phyloP scores from a whole-genome alignment of 1,140 invertebrate genomes.

The Calliphora vicina region DNA sequence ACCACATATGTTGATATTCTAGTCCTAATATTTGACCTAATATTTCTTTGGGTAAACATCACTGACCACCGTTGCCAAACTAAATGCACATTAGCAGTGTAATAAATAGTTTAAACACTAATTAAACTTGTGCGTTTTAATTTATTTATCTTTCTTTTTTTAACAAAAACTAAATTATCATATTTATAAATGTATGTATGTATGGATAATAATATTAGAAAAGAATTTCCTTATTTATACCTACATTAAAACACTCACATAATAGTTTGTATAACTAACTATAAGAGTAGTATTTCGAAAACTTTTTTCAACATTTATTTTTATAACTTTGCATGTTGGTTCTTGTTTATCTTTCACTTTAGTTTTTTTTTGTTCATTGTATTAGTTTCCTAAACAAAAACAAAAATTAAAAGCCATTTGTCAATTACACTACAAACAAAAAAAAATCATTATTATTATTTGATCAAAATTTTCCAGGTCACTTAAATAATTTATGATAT shows the following conservation, averaged over 20 bases:
- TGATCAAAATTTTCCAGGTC: background rate
- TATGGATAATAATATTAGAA: too few species aligned
- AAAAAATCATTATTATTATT: background rate
- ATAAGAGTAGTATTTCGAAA: too few species aligned
- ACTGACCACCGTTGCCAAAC: background rate
- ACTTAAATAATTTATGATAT: background rate
- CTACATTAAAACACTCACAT: background rate
- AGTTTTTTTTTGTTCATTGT: background rate
- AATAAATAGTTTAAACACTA: background rate
- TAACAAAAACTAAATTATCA: too few species aligned
- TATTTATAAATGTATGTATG: too few species aligned
- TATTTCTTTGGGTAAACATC: background rate
- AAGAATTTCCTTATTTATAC: background rate
- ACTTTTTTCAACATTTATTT: background rate
- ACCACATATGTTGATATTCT: too few species aligned
- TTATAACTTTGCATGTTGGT: background rate
- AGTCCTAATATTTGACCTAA: too few species aligned
- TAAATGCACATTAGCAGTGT: too few species aligned
- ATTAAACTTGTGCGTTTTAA: background rate
- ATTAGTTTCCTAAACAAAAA: background rate
- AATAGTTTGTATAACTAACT: background rate
- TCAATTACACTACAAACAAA: background rate
- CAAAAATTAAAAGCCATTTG: background rate
- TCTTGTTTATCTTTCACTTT: too few species aligned
- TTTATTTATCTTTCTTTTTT: background rate